Base-by-base conservation (phyloP, 2,113 vertebrate species). In the Micronycteris hirsuta region DNA sequence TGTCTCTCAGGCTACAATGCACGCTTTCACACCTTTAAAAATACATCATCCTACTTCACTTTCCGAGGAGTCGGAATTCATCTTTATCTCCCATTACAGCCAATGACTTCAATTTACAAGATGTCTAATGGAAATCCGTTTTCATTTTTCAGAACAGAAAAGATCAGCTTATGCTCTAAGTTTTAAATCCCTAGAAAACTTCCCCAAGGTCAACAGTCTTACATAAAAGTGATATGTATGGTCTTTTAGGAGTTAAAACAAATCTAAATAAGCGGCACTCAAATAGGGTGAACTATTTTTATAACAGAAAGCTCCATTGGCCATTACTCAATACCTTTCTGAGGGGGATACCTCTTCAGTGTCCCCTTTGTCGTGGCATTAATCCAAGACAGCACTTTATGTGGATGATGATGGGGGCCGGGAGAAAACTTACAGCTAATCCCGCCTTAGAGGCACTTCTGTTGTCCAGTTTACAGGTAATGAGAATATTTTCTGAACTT, bases 31-130 rank as follows among this genome's bases (percentile, higher is more conserved):
- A 33, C 26, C 45, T 94, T 91, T 92, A 70, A 88, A 80, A 96
- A 95, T 86, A 88, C 41, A 52, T 85, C 56, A 82, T n/a, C 74
- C 68, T 67, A 26, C 85, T 97, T 96, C 36, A 12, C 28, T 96
- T 97, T 95, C 90, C 85, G 65, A 96, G 88, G 71, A 86, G 22
- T 41, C 96, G 80, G 52, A 92, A 97, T 97, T 96, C 68, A 58
- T 71, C 15, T 63, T 92, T 38, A 61, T 96, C 86, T 97, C 94
- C 80, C 74, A 9, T 63, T 95, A 16, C 4, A 95, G 76, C 15
- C 38, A 83, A 71, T 93, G 86, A 31, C 47, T 61, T 86, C 71
- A 56, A 54, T 77, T 96, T 96, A 17, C 47, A 78, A 91, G 84
- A 96, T 97, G 31, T 82, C 86, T 80, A 68, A 91, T 88, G 31